These are phyloP conservation scores for Pimephales promelas DNA, from an alignment of 2,113 vertebrate species.

Conservation along the genomic window DNA sequence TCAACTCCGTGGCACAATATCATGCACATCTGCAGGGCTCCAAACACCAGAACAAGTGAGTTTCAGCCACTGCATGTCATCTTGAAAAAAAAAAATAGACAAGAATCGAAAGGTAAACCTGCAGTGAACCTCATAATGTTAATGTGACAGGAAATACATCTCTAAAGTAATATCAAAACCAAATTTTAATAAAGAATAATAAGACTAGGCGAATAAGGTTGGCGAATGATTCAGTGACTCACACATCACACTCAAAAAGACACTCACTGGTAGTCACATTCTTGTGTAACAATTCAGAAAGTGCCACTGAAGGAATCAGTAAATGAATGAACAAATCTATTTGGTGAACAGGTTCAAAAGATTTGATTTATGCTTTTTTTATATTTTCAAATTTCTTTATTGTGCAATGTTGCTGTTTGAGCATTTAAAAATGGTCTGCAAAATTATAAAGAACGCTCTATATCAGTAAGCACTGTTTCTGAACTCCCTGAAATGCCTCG, in stretches of 20 bases:
- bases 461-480: too few species aligned
- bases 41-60: constrained; percentile 66
- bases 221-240: neutral
- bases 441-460: too few species aligned
- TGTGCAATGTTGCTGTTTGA: too few species aligned
- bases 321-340: too few species aligned
- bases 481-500: too few species aligned
- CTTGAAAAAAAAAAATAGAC: neutral
- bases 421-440: too few species aligned
- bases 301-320: neutral
- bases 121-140: neutral
- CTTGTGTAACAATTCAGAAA: neutral
- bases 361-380: too few species aligned
- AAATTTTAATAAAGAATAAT: neutral
- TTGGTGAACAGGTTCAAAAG: too few species aligned
- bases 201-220: neutral
- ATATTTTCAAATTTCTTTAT: too few species aligned
- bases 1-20: constrained; percentile 67
- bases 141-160: neutral
- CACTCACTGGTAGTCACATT: neutral
- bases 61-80: neutral
- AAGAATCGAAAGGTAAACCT: neutral
- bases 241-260: neutral
- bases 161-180: neutral
- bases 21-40: constrained; percentile 66